These are phyloP conservation scores for Bacillus rossius DNA, from an alignment of 1,140 invertebrate genomes.

Conservation along the genomic window DNA sequence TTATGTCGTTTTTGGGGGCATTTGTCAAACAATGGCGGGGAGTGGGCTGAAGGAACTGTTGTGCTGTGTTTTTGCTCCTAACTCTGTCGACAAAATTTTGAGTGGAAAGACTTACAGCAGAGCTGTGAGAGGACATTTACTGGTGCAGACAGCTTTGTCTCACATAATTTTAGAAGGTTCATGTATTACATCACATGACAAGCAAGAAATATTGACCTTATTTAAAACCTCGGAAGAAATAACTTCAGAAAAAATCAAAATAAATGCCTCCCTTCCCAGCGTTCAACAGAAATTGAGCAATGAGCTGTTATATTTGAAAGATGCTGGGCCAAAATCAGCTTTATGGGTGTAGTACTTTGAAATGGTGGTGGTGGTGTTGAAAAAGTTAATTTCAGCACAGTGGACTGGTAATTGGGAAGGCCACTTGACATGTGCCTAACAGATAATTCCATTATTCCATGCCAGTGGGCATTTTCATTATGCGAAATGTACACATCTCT, in stretches of 20 bases:
- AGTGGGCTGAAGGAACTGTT: constrained; percentile 37
- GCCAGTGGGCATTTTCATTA: too few relatives aligned
- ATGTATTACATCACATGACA: not conserved
- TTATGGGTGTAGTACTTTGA: not conserved
- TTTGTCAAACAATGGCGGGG: constrained; percentile 37
- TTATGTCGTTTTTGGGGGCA: constrained; percentile 40
- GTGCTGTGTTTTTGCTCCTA: constrained; percentile 28
- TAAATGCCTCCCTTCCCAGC: not conserved
- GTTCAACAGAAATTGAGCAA: not conserved
- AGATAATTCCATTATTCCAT: too few relatives aligned
- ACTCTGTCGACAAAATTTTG: constrained; percentile 34
- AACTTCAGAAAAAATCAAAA: not conserved
- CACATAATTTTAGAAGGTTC: not conserved
- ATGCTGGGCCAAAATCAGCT: not conserved
- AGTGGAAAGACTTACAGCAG: not conserved
- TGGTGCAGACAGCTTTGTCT: not conserved
- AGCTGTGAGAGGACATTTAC: not conserved
- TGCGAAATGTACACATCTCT: too few relatives aligned
- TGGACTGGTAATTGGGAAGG: too few relatives aligned
- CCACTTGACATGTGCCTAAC: too few relatives aligned
- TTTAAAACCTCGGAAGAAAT: not conserved
- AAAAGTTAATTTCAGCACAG: too few relatives aligned
- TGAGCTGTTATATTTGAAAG: not conserved
- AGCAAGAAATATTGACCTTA: not conserved
- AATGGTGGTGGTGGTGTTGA: not conserved